Percentiles rank a stretch among this genome's conserved stretches.
Conservation (phyloP, 2,113 vertebrate genomes). For the Macquaria australasica region DNA sequence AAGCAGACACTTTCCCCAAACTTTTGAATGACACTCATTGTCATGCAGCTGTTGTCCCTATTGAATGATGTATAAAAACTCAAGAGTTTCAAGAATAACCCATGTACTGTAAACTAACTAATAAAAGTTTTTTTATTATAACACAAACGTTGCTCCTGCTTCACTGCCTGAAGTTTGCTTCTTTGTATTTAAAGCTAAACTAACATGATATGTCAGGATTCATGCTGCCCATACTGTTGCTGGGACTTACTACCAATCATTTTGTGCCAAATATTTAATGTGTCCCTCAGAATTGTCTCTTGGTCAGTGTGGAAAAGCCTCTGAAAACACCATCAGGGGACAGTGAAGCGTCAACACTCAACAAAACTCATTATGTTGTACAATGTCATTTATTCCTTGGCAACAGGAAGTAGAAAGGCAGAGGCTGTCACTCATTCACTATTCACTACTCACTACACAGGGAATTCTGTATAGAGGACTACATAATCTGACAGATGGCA, state of each 20-base stretch:
- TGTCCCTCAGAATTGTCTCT: neutral
- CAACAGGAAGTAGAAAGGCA: neutral
- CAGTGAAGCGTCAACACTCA: too few species aligned
- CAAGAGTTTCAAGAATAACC: too few species aligned
- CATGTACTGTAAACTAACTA: too few species aligned
- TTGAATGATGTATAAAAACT: neutral
- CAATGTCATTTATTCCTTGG: neutral
- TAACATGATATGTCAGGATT: neutral
- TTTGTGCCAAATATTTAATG: neutral
- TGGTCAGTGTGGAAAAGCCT: neutral
- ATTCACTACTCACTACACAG: neutral
- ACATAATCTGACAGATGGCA: slow-evolving; percentile 1
- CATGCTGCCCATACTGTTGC: neutral
- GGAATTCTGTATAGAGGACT: neutral
- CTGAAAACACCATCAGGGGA: neutral
- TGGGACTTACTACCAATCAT: neutral
- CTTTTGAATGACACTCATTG: neutral
- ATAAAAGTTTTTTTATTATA: neutral
- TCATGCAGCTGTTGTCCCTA: neutral
- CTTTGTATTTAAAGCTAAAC: neutral
- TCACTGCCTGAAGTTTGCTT: neutral
- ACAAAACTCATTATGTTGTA: neutral
- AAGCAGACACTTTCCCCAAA: too few species aligned
- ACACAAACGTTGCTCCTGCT: neutral
- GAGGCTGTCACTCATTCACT: neutral